Percentiles rank a stretch among this genome's conserved stretches.
These are phyloP conservation scores for Labeo catla DNA, from an alignment of 2,113 vertebrate species.

Conservation along the genomic window DNA sequence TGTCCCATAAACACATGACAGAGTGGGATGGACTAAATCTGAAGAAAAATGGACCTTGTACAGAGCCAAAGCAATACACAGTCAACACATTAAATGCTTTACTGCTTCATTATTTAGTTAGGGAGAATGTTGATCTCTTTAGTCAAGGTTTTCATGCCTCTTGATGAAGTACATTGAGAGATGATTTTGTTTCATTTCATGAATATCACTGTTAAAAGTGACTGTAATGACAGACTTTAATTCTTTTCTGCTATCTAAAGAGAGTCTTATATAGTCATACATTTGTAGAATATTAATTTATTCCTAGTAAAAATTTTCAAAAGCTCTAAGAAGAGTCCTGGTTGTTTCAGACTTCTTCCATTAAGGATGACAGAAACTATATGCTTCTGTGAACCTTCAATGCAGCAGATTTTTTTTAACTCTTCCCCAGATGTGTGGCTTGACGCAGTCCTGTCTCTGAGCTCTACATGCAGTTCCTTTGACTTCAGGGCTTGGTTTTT, in stretches of 20 bases:
- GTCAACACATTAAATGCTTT: not conserved
- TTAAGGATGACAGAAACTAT: no score
- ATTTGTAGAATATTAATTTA: not conserved
- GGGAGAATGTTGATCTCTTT: not conserved
- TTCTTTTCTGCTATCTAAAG: not conserved
- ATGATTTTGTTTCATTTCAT: not conserved
- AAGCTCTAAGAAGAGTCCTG: no score
- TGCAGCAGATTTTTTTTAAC: no score
- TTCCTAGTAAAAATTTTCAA: no score
- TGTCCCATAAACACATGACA: not conserved
- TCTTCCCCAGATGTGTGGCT: no score
- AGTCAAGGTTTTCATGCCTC: not conserved
- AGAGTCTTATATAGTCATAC: not conserved
- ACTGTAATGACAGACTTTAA: not conserved
- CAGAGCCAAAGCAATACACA: not conserved
- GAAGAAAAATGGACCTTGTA: slow-evolving; percentile 14
- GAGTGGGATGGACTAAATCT: slow-evolving; percentile 10
- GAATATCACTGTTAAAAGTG: not conserved
- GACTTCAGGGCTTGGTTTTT: no score
- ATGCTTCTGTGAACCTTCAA: no score
- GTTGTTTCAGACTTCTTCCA: no score
- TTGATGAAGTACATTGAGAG: not conserved
- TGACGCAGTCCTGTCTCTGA: no score
- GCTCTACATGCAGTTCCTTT: no score
- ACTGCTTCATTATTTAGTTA: not conserved